phyloP scores from a whole-genome alignment of 2,113 vertebrate genomes.

The Epinephelus fuscoguttatus region DNA sequence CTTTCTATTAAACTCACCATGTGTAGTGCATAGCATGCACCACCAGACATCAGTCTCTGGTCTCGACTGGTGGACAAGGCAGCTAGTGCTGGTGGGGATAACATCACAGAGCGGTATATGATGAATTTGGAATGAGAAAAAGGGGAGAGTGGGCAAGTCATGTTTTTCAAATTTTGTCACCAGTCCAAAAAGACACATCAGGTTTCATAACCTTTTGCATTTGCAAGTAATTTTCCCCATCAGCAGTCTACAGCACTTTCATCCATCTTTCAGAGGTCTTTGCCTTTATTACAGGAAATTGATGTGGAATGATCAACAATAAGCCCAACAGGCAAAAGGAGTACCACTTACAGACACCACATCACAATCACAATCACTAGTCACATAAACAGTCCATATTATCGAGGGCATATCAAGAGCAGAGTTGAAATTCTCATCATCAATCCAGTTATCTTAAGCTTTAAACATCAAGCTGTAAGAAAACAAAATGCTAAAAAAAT shows the following conservation, averaged over 20 bases:
- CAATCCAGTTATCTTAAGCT: neutral
- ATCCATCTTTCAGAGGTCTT: conserved; percentile 9
- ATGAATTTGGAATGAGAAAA: neutral
- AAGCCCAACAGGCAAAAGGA: conserved; percentile 9
- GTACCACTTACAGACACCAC: neutral
- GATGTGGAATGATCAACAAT: conserved; percentile 11
- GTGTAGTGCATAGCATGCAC: too few species aligned
- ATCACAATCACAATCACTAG: neutral
- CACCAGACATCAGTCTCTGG: too few species aligned
- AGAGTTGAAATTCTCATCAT: neutral
- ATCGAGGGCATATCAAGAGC: conserved; percentile 19
- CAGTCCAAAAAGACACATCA: neutral
- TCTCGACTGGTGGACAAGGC: too few species aligned
- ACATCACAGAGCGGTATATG: too few species aligned
- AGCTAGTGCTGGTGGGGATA: too few species aligned
- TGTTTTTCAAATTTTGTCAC: neutral
- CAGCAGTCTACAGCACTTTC: neutral
- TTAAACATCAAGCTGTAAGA: conserved; percentile 19
- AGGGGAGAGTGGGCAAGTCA: neutral
- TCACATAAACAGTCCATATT: neutral
- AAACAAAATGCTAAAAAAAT: conserved; percentile 12
- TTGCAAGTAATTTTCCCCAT: neutral
- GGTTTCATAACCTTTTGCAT: conserved; percentile 16
- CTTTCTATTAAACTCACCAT: too few species aligned
- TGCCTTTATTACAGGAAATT: neutral